Evolutionary conservation across 2,113 vertebrate species (phyloP).

Genomic region (Myanophis thanlyinensis): DNA sequence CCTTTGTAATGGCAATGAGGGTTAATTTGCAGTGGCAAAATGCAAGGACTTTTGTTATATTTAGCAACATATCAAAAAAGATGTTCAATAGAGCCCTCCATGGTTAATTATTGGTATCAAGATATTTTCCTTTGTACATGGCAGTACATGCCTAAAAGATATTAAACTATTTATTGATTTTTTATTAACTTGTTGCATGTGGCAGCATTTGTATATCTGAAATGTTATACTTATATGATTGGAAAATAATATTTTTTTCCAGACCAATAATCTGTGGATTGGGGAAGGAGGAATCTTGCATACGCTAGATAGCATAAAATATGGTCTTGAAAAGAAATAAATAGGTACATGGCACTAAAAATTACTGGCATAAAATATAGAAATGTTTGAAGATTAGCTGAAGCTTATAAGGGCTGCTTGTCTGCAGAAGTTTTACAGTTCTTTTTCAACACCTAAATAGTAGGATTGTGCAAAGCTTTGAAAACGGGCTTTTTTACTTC

Average conservation of each 20-base stretch:
- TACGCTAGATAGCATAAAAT: not conserved
- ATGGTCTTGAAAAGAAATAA: not conserved
- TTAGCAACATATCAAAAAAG: not conserved
- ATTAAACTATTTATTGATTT: not conserved
- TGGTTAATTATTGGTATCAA: not conserved
- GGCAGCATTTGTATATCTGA: not conserved
- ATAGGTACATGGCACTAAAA: not conserved
- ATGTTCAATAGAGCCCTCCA: not conserved
- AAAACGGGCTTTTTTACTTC: not conserved
- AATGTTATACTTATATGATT: not conserved
- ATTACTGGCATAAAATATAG: not conserved
- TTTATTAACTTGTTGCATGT: not conserved
- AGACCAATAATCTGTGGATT: not conserved
- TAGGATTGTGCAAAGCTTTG: not conserved
- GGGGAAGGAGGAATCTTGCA: not conserved
- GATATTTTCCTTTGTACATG: not conserved
- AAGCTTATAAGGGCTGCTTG: not conserved
- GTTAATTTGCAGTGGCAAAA: not conserved
- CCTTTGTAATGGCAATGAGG: not conserved
- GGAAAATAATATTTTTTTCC: not conserved
- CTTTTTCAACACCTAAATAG: not conserved
- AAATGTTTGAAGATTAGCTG: not conserved
- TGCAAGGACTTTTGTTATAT: not conserved
- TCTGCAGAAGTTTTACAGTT: not conserved
- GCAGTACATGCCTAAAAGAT: not conserved